These are phyloP conservation scores for Tragelaphus imberbis DNA, from an alignment of 2,113 vertebrate genomes.

Conservation along the genomic window DNA sequence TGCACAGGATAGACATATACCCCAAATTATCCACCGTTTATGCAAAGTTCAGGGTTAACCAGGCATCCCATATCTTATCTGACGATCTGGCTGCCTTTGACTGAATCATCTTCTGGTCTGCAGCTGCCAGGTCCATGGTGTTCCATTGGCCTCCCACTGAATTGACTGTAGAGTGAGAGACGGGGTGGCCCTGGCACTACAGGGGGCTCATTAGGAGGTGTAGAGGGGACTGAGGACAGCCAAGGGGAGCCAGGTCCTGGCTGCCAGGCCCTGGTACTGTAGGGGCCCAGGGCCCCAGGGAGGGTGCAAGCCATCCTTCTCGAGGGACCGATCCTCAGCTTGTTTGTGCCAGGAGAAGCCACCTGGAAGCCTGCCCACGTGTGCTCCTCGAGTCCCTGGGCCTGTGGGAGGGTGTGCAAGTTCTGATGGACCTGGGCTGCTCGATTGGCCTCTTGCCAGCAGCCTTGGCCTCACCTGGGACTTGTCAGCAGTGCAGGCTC, in stretches of 20 bases:
- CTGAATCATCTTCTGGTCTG: neutral
- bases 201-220: neutral
- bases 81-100: neutral
- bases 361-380: accelerated
- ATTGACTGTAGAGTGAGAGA: neutral
- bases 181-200: accelerated
- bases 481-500: neutral
- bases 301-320: neutral
- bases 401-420: neutral
- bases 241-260: neutral
- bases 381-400: accelerated
- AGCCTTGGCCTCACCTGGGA: neutral
- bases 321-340: accelerated
- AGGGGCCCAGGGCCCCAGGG: neutral
- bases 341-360: neutral
- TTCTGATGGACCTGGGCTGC: neutral
- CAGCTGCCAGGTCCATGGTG: accelerated
- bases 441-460: accelerated
- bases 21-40: neutral
- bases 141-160: neutral
- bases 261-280: neutral
- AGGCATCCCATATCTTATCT: neutral
- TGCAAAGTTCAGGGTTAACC: neutral
- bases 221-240: neutral
- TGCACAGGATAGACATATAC: too few species aligned